Evolutionary conservation across 2,888 invertebrate genomes (phyloP), one percentile per base, ranked within the genome.

Genomic region (Scelioninae gen. 2): DNA sequence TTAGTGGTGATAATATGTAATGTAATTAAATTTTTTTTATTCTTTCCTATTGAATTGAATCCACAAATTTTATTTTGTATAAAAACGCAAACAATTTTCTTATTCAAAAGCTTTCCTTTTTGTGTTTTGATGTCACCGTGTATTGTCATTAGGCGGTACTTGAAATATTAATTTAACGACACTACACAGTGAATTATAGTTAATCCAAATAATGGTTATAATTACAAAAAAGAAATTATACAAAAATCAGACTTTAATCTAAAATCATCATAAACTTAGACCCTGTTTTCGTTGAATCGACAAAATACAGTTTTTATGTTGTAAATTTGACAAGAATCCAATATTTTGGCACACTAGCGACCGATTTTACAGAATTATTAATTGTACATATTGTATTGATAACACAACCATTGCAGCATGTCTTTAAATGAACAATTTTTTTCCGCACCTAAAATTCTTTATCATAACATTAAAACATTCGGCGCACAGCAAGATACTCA

Each of bases 261-360:
- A n/a, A n/a, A n/a, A n/a, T n/a, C n/a, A n/a, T n/a, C 41, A 25
- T 9, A 5, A 50, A 52, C 52, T 13, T 35, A 52, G 52, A 52
- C 52, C 52, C 52, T 52, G 52, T 52, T 52, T 52, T 52, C 52
- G 52, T 52, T 52, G 52, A 52, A 52, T 35, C 33, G 52, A 52
- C 35, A 52, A 52, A 52, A 35, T 11, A 19, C 13, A 13, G 33
- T 45, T 45, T 4, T 45, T 39, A 10, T 37, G 11, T 43, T 43
- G 35, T 35, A 22, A 16, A 46, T 33, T 33, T 50, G 33, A 50
- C 18, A 50, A 52, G 52, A 35, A 52, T n/a, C 52, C 52, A 52
- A 35, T 16, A 7, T 7, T 19, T 35, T 52, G 52, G 19, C 52
- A n/a, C n/a, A n/a, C n/a, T n/a, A 35, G n/a, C 19, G 11, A 22